Percentiles rank a stretch among this genome's conserved stretches.
These are phyloP conservation scores for Drosophila mulleri DNA, from an alignment of 2,888 invertebrate species.

Conservation along the genomic window DNA sequence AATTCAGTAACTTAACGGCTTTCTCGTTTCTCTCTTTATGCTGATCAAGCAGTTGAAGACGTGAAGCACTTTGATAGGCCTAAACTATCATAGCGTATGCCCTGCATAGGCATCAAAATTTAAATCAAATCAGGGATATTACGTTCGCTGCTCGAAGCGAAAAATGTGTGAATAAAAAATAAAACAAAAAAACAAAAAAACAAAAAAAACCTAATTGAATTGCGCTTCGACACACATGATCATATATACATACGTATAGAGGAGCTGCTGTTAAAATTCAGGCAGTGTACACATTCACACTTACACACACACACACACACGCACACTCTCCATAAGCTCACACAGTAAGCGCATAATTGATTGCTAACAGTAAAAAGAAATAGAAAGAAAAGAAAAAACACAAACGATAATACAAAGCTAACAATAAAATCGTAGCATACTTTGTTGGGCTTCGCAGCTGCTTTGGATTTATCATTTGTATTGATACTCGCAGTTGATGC, in stretches of 20 bases:
- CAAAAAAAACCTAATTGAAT: slow-evolving; percentile 41
- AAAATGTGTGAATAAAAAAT: slow-evolving; percentile 7
- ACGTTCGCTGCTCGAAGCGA: neutral
- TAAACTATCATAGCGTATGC: neutral
- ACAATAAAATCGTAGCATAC: slow-evolving; percentile 67
- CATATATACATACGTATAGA: neutral
- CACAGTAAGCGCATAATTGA: slow-evolving; percentile 60
- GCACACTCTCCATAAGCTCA: neutral
- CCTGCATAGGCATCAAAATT: too few relatives aligned
- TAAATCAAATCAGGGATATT: slow-evolving; percentile 2
- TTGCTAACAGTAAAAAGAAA: slow-evolving; percentile 59
- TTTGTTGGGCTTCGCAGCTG: slow-evolving; percentile 74
- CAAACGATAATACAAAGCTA: neutral
- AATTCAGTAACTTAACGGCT: too few relatives aligned
- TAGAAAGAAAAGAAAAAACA: too few relatives aligned
- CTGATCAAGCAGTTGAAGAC: neutral
- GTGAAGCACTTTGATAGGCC: neutral
- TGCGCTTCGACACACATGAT: slow-evolving; percentile 35
- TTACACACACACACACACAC: slow-evolving; percentile 11
- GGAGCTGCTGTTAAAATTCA: slow-evolving; percentile 27
- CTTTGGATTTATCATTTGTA: slow-evolving; percentile 46
- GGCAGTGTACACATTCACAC: slow-evolving; percentile 32
- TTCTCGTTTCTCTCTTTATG: too few relatives aligned
- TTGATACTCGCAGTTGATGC: slow-evolving; percentile 41
- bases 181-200: slow-evolving; percentile 1